phyloP scores from a whole-genome alignment of 1,140 invertebrate species.

The Drosophila baimaii region DNA sequence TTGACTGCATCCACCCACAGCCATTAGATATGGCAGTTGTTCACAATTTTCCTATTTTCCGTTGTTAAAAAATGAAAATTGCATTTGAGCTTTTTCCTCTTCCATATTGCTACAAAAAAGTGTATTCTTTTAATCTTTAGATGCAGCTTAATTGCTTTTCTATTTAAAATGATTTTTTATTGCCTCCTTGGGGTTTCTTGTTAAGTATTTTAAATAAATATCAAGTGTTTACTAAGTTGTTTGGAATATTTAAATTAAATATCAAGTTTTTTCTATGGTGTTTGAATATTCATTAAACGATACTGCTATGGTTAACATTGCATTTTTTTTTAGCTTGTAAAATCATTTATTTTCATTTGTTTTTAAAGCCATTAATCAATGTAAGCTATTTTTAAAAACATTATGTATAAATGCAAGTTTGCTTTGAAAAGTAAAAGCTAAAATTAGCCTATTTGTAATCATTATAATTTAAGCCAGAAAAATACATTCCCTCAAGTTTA shows the following conservation, averaged over 20 bases:
- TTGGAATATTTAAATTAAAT: neutral
- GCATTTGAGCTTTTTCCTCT: slow-evolving; percentile 13
- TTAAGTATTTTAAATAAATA: neutral
- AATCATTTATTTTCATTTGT: neutral
- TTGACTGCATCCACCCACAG: slow-evolving; percentile 62
- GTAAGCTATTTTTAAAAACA: neutral
- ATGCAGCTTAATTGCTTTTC: neutral
- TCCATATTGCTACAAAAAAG: neutral
- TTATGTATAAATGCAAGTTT: neutral
- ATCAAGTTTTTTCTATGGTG: neutral
- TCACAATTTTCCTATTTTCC: slow-evolving; percentile 43
- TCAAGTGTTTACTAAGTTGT: neutral
- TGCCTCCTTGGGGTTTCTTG: neutral
- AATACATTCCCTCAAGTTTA: slow-evolving; percentile 20
- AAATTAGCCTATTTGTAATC: neutral
- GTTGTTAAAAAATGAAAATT: slow-evolving; percentile 17
- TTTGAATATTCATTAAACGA: neutral
- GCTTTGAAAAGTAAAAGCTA: neutral
- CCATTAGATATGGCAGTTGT: slow-evolving; percentile 59
- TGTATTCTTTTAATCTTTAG: neutral
- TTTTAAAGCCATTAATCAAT: neutral
- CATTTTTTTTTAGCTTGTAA: neutral
- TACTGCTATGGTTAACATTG: neutral
- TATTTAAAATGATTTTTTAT: neutral
- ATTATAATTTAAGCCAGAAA: neutral